Conservation (phyloP, 2,888 invertebrate genomes). For the Tipula helvola region DNA sequence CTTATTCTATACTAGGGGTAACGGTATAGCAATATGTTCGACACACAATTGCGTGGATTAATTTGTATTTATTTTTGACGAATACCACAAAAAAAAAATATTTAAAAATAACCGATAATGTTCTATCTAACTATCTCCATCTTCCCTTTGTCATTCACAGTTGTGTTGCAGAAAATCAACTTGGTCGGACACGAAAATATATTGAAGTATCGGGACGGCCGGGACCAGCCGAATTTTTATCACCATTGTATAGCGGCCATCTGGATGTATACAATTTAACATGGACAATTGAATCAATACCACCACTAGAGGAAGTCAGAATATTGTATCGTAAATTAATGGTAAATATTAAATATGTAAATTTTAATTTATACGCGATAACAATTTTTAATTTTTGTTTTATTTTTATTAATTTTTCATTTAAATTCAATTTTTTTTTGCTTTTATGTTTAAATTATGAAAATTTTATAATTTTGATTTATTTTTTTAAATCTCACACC, state of each 20-base stretch:
- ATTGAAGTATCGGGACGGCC: slow-evolving; percentile 53
- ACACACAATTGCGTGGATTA: no score
- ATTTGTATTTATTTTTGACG: no score
- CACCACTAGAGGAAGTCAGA: slow-evolving; percentile 48
- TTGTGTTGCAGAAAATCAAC: slow-evolving; percentile 41
- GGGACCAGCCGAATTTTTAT: slow-evolving; percentile 48
- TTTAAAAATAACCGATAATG: no score
- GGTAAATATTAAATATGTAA: slow-evolving; percentile 32
- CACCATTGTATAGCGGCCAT: slow-evolving; percentile 44
- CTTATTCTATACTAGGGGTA: no score
- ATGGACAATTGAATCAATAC: slow-evolving; percentile 54
- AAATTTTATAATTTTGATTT: neutral
- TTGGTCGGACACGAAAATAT: slow-evolving; percentile 42
- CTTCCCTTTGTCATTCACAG: slow-evolving; percentile 21
- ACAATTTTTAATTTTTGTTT: neutral
- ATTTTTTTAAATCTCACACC: slow-evolving; percentile 4
- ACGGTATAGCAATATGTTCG: no score
- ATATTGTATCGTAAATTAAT: slow-evolving; percentile 48
- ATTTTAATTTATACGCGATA: neutral
- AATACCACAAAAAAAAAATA: no score
- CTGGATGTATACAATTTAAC: slow-evolving; percentile 50
- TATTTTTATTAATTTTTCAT: neutral
- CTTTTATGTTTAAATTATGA: neutral
- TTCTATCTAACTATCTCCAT: no score
- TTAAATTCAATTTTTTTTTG: neutral